These are phyloP conservation scores for Mercenaria mercenaria DNA, from an alignment of 1,140 invertebrate species.

Conservation along the genomic window DNA sequence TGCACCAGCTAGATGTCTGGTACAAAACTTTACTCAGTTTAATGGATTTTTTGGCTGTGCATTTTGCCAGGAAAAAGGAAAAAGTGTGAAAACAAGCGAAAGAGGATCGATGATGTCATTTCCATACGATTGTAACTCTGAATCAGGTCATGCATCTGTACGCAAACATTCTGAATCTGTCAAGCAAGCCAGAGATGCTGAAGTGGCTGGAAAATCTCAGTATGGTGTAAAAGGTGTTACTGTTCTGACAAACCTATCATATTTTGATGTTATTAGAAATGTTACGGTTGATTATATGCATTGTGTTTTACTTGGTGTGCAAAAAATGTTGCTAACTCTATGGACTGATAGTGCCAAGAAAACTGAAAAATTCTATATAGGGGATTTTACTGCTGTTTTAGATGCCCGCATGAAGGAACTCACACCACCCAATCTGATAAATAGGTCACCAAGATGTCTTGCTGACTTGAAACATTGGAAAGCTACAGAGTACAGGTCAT, in stretches of 20 bases:
- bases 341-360: constrained; percentile 32
- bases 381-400: background rate
- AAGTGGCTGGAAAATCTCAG: background rate
- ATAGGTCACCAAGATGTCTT: constrained; percentile 26
- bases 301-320: constrained; percentile 27
- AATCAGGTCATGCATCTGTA: background rate
- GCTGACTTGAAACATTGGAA: constrained; percentile 37
- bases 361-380: constrained; percentile 38
- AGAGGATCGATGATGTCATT: background rate
- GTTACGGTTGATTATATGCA: constrained; percentile 34
- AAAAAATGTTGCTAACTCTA: constrained; percentile 32
- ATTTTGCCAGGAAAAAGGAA: background rate
- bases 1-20: background rate
- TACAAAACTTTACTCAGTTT: background rate
- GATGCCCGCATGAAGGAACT: constrained; percentile 28
- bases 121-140: background rate
- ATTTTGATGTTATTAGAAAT: constrained; percentile 22
- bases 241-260: background rate
- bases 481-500: constrained; percentile 50
- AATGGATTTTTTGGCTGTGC: constrained; percentile 5
- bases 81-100: background rate
- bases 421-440: constrained; percentile 1
- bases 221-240: constrained; percentile 41
- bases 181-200: background rate
- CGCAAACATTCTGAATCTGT: background rate